Evolutionary conservation across 2,888 invertebrate species (phyloP).

Genomic region (Rhagium mordax): DNA sequence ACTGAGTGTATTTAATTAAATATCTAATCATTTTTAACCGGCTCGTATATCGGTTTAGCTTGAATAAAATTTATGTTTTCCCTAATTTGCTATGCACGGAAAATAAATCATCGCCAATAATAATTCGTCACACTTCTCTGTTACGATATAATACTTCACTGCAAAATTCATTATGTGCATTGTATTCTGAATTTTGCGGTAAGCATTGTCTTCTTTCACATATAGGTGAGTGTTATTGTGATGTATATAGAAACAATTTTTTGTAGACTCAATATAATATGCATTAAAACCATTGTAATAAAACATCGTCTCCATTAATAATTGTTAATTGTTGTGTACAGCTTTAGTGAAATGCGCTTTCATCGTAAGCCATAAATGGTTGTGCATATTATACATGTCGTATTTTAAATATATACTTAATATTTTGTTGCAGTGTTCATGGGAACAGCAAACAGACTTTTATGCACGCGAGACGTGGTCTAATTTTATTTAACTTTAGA

Average conservation of each 20-base stretch:
- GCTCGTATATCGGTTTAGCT: too few species aligned
- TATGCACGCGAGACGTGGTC: constrained; percentile 2
- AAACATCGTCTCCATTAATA: constrained; percentile 60
- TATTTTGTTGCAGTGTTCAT: constrained; percentile 27
- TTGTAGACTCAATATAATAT: constrained; percentile 63
- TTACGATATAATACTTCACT: not conserved
- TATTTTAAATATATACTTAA: constrained; percentile 54
- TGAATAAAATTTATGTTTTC: too few species aligned
- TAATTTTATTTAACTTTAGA: not conserved
- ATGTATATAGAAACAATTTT: constrained; percentile 29
- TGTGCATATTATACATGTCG: constrained; percentile 68
- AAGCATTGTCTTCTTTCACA: not conserved
- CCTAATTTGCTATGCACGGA: too few species aligned
- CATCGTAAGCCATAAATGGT: constrained; percentile 64
- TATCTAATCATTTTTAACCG: too few species aligned
- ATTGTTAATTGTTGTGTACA: constrained; percentile 69
- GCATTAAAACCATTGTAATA: constrained; percentile 66
- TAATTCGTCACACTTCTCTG: too few species aligned
- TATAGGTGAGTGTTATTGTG: not conserved
- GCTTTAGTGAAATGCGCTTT: constrained; percentile 66
- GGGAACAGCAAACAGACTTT: constrained; percentile 25
- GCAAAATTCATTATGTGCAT: not conserved
- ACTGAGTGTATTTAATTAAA: too few species aligned
- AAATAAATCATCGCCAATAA: too few species aligned
- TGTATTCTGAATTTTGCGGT: not conserved